A percentile compares a stretch with the other conserved stretches of the same genome.
These are phyloP conservation scores for Hoplodrina blanda DNA, from an alignment of 2,888 invertebrate genomes.

Conservation along the genomic window DNA sequence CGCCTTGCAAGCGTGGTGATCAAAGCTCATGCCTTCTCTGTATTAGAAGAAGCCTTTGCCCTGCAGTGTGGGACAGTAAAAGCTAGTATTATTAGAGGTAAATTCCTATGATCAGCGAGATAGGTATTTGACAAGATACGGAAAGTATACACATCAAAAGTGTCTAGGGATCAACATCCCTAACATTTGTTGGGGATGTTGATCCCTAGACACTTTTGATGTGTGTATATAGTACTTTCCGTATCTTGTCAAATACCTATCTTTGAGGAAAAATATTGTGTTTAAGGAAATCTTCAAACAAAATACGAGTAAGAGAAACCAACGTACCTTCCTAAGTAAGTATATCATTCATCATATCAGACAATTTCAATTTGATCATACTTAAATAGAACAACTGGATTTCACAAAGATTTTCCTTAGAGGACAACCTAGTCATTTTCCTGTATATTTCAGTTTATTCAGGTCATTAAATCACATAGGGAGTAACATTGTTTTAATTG, in stretches of 20 bases:
- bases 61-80: no score
- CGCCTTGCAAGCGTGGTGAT: no score
- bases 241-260: no score
- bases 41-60: no score
- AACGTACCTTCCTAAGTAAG: background rate
- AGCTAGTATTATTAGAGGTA: no score
- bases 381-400: background rate
- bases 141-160: no score
- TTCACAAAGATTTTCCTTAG: background rate
- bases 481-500: background rate
- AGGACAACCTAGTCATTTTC: slow-evolving; percentile 1
- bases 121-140: background rate
- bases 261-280: background rate
- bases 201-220: no score
- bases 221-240: no score
- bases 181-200: no score
- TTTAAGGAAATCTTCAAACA: background rate
- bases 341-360: background rate
- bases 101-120: no score
- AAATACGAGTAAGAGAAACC: background rate
- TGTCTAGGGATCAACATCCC: no score
- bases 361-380: background rate
- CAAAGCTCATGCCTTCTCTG: no score
- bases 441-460: background rate
- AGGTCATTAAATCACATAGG: background rate